Evolutionary conservation across 2,888 invertebrate species (phyloP), one percentile per base, ranked within the genome.

Genomic region (Archips xylosteana): DNA sequence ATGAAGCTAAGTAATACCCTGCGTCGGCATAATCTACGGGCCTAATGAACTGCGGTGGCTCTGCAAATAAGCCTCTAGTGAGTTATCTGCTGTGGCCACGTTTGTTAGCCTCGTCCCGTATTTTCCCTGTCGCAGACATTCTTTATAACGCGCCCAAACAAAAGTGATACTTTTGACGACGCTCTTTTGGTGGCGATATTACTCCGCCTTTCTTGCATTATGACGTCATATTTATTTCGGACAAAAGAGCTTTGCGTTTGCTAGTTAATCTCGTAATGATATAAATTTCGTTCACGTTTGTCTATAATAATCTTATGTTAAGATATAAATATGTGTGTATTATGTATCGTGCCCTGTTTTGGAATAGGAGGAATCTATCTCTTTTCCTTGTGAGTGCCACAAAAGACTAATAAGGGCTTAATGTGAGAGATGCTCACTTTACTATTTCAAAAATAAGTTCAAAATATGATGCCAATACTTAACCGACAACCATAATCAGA

Each of bases 11-110:
- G 51, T 65, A 49, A 42, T 49, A 47, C 49, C 57, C 34, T 10
- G 57, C 69, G 39, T 49, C 49, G 69, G 54, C 74, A 74, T 61
- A 45, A 70, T 57, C 66, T 39, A 23, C n/a, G 60, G 4, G 60
- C 49, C 69, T 74, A 74, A 74, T 70, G 70, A 74, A 70, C 74
- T 78, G 73, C 75, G 78, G 78, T 76, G 76, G 79, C 77, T 76
- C 76, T 75, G 75, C 70, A 76, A 76, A 74, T 75, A 75, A 75
- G 69, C 77, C 80, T 77, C 68, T 76, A 79, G 72, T 74, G 77
- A 79, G 78, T 79, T 82, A 81, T 80, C 80, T 78, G 71, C 71
- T 66, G 72, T 74, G 69, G 74, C 78, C 81, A 78, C 79, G 79
- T 80, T 79, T 79, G 73, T 78, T 78, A 78, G 69, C 67, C 61